A percentile compares a stretch with the other conserved stretches of the same genome.
Evolutionary conservation across 2,113 vertebrate species (phyloP).

Genomic region (Indri indri): DNA sequence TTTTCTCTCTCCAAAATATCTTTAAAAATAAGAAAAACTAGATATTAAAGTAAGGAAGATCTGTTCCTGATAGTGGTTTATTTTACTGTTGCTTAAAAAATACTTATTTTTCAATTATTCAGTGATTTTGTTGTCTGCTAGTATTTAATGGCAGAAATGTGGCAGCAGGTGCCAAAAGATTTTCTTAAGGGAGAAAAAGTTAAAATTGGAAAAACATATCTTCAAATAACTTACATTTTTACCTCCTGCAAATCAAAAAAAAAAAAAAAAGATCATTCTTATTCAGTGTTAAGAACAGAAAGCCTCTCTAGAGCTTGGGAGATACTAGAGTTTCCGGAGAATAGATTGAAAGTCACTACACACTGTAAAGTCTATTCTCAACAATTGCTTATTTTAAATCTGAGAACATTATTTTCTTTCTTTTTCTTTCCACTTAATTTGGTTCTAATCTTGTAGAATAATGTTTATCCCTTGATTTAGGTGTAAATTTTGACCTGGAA

Average conservation of each 20-base stretch:
- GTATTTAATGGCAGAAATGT: not conserved
- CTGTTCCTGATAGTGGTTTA: not conserved
- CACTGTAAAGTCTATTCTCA: not conserved
- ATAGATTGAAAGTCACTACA: not conserved
- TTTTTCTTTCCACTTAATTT: not conserved
- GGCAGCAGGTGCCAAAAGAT: not conserved
- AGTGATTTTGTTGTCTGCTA: not conserved
- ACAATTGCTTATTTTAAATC: not conserved
- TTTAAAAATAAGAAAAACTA: not conserved
- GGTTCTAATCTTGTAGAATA: not conserved
- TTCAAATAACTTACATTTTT: not conserved
- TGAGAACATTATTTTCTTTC: not conserved
- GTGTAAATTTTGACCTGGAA: not conserved
- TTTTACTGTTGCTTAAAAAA: not conserved
- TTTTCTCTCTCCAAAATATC: not conserved
- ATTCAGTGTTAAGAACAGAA: not conserved
- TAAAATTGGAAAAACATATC: not conserved
- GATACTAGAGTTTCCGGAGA: not conserved
- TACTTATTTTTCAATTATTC: not conserved
- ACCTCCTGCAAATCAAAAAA: not conserved
- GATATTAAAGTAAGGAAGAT: not conserved
- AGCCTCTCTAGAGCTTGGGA: not conserved
- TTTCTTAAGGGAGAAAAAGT: not conserved
- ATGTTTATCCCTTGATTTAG: not conserved
- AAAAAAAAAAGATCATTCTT: not conserved